Evolutionary conservation across 2,113 vertebrate genomes (phyloP).

Genomic region (Entomyzon cyanotis): DNA sequence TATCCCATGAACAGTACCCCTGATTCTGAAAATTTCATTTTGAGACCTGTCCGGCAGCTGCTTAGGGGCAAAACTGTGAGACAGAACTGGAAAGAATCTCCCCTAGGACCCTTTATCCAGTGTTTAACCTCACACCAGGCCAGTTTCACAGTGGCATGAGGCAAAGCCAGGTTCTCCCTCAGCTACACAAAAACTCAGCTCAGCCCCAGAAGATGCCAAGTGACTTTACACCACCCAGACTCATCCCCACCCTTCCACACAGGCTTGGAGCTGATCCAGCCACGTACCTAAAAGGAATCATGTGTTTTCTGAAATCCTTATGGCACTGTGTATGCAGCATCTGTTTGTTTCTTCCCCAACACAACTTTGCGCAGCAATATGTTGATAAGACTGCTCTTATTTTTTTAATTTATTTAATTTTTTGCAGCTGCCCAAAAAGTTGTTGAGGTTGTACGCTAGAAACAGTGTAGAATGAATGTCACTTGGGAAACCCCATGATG

Average conservation of each 20-base stretch:
- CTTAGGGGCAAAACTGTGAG: neutral
- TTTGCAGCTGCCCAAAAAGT: too few species aligned
- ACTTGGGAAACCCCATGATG: neutral
- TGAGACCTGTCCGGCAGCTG: neutral
- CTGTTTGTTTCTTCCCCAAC: conserved; percentile 23
- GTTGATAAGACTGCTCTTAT: neutral
- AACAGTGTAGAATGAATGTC: too few species aligned
- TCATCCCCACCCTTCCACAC: neutral
- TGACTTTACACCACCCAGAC: neutral
- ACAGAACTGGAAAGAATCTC: neutral
- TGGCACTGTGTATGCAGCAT: neutral
- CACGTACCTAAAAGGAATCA: neutral
- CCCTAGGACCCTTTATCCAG: neutral
- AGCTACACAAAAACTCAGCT: neutral
- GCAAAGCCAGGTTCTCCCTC: neutral
- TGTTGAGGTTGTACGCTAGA: too few species aligned
- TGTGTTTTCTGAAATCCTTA: neutral
- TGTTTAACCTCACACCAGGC: neutral
- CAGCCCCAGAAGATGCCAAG: neutral
- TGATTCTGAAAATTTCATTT: neutral
- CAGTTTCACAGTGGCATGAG: neutral
- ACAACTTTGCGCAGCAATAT: neutral
- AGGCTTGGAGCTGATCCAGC: neutral
- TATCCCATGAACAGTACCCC: neutral
- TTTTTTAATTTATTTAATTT: neutral